phyloP scores from a whole-genome alignment of 2,113 vertebrate species.

The rat (Rattus norvegicus) region GRCr8 NC_086027.1:23240501-23241000 shows the following conservation, averaged over 20 bases:
- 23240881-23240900: not conserved
- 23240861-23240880: not conserved
- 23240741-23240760: not conserved
- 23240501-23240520: not conserved
- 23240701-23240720: not conserved
- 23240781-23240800: not conserved
- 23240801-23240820: not conserved
- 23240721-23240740: not conserved
- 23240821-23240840: not conserved
- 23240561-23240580: not conserved
- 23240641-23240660: not conserved
- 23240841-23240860: not conserved
- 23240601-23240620: not conserved
- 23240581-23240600: too few relatives aligned
- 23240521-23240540: not conserved
- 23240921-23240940: not conserved
- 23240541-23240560: not conserved
- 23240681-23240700: not conserved
- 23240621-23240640: not conserved
- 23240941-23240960: not conserved
- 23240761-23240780: not conserved
- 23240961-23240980: not conserved
- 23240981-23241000: not conserved
- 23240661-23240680: not conserved
- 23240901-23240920: not conserved